Conservation (phyloP, 1,140 invertebrate species). For the Drosophila arawakana region DNA sequence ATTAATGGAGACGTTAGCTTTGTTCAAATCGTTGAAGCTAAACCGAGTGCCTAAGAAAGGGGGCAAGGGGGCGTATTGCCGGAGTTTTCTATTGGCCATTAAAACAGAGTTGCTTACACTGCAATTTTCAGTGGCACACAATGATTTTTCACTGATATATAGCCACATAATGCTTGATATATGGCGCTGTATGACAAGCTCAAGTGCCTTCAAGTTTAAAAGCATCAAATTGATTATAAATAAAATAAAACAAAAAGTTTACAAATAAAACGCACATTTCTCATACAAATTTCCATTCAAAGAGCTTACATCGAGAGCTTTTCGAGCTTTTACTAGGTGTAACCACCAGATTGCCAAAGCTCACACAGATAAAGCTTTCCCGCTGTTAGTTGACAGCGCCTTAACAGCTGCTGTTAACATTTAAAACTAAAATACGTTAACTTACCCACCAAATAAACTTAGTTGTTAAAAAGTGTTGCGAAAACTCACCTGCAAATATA, state of each 20-base stretch:
- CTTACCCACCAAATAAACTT: conserved; percentile 47
- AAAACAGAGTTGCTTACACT: conserved; percentile 54
- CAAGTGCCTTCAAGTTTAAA: background rate
- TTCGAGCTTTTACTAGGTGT: background rate
- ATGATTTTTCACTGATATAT: conserved; percentile 28
- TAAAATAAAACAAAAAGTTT: background rate
- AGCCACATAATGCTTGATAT: conserved; percentile 25
- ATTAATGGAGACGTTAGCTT: conserved; percentile 72
- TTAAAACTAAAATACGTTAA: conserved; percentile 24
- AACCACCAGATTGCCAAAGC: conserved; percentile 39
- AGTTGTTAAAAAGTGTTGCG: conserved; percentile 1
- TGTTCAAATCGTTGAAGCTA: conserved; percentile 27
- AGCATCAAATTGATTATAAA: conserved; percentile 34
- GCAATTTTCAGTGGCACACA: conserved; percentile 27
- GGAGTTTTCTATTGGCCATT: conserved; percentile 19
- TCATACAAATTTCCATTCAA: background rate
- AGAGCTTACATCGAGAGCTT: background rate
- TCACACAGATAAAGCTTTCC: conserved; percentile 29
- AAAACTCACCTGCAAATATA: conserved; percentile 73
- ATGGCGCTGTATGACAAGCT: conserved; percentile 18
- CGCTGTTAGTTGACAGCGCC: conserved; percentile 26
- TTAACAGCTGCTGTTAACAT: conserved; percentile 41
- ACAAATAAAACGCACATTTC: conserved; percentile 5
- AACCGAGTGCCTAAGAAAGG: conserved; percentile 1
- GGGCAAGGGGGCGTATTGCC: background rate